Conservation (phyloP, 1,140 invertebrate genomes). For the Semibalanus balanoides region DNA sequence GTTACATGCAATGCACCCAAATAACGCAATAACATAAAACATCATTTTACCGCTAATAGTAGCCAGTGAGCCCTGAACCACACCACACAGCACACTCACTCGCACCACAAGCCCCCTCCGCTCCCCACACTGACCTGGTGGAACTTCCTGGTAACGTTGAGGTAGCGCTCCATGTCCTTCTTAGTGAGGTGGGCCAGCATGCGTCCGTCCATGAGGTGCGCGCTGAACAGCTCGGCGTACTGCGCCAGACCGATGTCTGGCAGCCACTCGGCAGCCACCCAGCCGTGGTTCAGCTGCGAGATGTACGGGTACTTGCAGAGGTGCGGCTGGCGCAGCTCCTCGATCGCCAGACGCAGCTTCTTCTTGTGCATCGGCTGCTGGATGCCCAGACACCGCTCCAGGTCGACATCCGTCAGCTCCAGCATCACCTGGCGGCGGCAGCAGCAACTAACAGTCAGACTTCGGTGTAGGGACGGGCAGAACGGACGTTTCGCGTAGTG, state of each 20-base stretch:
- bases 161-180: constrained; percentile 83
- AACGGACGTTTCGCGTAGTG: too few species aligned
- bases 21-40: too few species aligned
- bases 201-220: constrained; percentile 78
- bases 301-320: constrained; percentile 73
- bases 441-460: too few species aligned
- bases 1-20: too few species aligned
- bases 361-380: constrained; percentile 80
- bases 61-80: too few species aligned
- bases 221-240: constrained; percentile 72
- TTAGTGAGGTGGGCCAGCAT: constrained; percentile 82
- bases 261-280: constrained; percentile 83
- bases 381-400: constrained; percentile 73
- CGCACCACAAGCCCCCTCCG: too few species aligned
- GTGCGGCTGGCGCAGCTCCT: constrained; percentile 72
- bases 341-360: constrained; percentile 82
- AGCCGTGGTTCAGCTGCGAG: constrained; percentile 68
- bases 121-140: constrained; percentile 19
- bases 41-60: too few species aligned
- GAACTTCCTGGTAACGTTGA: constrained; percentile 36
- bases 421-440: constrained; percentile 53
- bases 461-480: too few species aligned
- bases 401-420: constrained; percentile 71
- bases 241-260: constrained; percentile 75
- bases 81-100: too few species aligned